phyloP scores from a whole-genome alignment of 1,140 invertebrate genomes.

The Lepidurus packardi region DNA sequence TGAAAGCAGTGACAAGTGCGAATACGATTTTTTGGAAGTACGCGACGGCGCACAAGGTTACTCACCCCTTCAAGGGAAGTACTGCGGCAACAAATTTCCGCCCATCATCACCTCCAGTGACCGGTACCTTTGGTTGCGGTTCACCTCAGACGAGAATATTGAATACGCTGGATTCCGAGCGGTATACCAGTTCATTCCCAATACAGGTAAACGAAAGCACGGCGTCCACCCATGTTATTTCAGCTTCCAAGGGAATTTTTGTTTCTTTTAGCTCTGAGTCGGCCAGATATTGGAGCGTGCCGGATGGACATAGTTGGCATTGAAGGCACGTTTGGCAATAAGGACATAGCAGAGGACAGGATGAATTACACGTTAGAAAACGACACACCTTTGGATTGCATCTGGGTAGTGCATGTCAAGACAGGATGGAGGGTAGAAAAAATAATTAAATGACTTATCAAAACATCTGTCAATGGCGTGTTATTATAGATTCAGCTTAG shows the following conservation, averaged over 20 bases:
- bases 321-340: conserved; percentile 52
- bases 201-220: conserved; percentile 39
- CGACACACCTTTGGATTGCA: conserved; percentile 64
- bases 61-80: conserved; percentile 60
- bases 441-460: background rate
- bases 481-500: conserved; percentile 60
- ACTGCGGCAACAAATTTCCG: conserved; percentile 71
- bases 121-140: conserved; percentile 73
- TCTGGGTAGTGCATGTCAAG: conserved; percentile 67
- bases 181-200: conserved; percentile 59
- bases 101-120: conserved; percentile 67
- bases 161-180: conserved; percentile 76
- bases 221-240: background rate
- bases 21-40: conserved; percentile 76
- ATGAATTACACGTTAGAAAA: conserved; percentile 50
- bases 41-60: conserved; percentile 79
- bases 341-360: conserved; percentile 52
- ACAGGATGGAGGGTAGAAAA: conserved; percentile 58
- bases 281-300: conserved; percentile 52
- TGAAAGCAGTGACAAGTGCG: conserved; percentile 65
- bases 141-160: conserved; percentile 76
- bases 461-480: background rate
- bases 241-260: background rate
- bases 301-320: conserved; percentile 45
- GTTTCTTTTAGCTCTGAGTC: conserved; percentile 39